Evolutionary conservation across 2,888 invertebrate species (phyloP).

Genomic region (Leucoptera coffeella): DNA sequence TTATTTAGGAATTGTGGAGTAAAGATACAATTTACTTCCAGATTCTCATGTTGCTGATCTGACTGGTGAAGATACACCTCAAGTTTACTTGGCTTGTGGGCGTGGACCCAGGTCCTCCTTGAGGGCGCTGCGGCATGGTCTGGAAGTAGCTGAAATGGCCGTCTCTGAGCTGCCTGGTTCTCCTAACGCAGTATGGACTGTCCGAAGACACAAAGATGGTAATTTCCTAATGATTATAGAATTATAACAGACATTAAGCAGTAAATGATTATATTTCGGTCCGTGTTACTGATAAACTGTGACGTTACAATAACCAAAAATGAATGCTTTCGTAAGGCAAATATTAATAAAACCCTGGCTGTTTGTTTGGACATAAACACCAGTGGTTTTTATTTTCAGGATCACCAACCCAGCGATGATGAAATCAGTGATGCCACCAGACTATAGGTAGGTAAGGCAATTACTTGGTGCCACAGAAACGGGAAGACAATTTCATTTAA

Average conservation of each 20-base stretch:
- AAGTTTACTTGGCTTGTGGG: conserved; percentile 94
- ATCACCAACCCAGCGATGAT: conserved; percentile 44
- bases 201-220: conserved; percentile 94
- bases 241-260: conserved; percentile 14
- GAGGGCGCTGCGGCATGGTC: conserved; percentile 89
- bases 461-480: no score
- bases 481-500: no score
- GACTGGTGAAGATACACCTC: conserved; percentile 98
- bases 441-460: no score
- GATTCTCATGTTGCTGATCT: conserved; percentile 87
- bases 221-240: conserved; percentile 30
- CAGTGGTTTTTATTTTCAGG: conserved; percentile 87
- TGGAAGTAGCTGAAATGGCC: conserved; percentile 99
- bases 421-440: conserved; percentile 24
- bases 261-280: conserved; percentile 48
- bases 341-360: conserved; percentile 54
- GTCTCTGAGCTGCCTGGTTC: conserved; percentile 99
- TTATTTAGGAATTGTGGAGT: no score
- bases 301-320: conserved; percentile 43
- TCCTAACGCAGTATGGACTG: conserved; percentile 99
- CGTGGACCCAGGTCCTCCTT: conserved; percentile 91
- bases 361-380: conserved; percentile 77
- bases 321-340: conserved; percentile 46
- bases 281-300: conserved; percentile 49
- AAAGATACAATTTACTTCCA: conserved; percentile 16